Evolutionary conservation across 2,113 vertebrate genomes (phyloP), one percentile per base, ranked within the genome.

Genomic region (Grammomys surdaster): DNA sequence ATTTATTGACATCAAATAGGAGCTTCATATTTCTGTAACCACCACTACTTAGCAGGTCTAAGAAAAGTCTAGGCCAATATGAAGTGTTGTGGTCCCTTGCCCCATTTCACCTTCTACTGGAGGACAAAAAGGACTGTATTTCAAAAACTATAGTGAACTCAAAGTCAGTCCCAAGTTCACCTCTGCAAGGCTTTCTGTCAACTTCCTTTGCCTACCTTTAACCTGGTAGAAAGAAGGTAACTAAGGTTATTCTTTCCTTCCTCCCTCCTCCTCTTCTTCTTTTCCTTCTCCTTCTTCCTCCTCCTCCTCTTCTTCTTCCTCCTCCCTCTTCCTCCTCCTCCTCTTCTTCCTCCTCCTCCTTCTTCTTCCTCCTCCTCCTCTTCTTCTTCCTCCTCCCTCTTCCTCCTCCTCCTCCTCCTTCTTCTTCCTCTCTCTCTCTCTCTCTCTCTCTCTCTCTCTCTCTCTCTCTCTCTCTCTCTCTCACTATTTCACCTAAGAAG

Each of bases 331-430:
- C 20, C 5, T 26, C 20, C 17, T 40, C 70, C 40, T 24, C 9
- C 12, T 16, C 24, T 11, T 11, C 9, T 78, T n/a, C 3, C 26
- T 1, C 19, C 75, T 51, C 4, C 9, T 9, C 24, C n/a, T 20
- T 56, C 90, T 4, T 63, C 90, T 43, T 17, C 28, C 1, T 51
- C 22, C 7, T 16, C 24, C 9, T 43, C 72, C 8, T 13, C 24
- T 28, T 7, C 8, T 5, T 11, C 4, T 13, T 17, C 1, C 4
- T 14, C 17, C 13, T 5, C 46, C 90, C 40, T 2, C 16, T 11
- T 11, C 9, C 10, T 1, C 8, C 31, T 33, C 1, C 0, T 3
- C 7, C 8, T 7, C 26, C 12, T 3, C 3, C 9, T 76, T 10
- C 14, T 24, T 48, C 43, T 77, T 26, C 48, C 12, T 77, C 17